phyloP scores from a whole-genome alignment of 2,113 vertebrate species.

The Pandion haliaetus region DNA sequence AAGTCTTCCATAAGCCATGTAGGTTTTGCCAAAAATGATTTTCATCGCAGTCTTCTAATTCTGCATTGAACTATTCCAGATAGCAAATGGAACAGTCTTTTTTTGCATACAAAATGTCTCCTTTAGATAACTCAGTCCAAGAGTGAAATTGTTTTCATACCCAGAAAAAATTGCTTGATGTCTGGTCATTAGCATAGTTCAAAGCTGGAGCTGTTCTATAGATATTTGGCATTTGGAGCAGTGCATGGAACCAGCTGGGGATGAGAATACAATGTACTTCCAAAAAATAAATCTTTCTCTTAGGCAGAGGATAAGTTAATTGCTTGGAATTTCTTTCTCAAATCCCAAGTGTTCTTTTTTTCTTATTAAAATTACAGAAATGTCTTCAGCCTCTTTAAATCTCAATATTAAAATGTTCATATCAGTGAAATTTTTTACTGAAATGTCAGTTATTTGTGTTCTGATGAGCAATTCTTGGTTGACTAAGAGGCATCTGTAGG shows the following conservation, averaged over 20 bases:
- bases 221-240: conserved; percentile 44
- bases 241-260: neutral
- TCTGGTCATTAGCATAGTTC: conserved; percentile 3
- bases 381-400: neutral
- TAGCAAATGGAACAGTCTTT: neutral
- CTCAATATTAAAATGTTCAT: neutral
- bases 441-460: conserved; percentile 30
- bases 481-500: conserved; percentile 23
- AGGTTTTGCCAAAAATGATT: neutral
- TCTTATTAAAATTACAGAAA: neutral
- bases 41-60: neutral
- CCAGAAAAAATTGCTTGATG: neutral
- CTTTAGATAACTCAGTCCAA: neutral
- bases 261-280: conserved; percentile 17
- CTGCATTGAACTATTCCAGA: neutral
- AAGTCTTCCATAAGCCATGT: neutral
- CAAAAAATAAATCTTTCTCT: neutral
- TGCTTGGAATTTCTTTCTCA: neutral
- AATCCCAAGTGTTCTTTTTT: neutral
- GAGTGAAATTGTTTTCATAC: conserved; percentile 1
- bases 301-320: conserved; percentile 3
- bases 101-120: neutral
- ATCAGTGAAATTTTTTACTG: neutral
- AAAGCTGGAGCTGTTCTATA: conserved; percentile 43
- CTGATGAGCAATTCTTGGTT: conserved; percentile 29